A percentile compares a stretch with the other conserved stretches of the same genome.
Conservation (phyloP, 2,797 vertebrate genomes). For the Liasis olivaceus region DNA sequence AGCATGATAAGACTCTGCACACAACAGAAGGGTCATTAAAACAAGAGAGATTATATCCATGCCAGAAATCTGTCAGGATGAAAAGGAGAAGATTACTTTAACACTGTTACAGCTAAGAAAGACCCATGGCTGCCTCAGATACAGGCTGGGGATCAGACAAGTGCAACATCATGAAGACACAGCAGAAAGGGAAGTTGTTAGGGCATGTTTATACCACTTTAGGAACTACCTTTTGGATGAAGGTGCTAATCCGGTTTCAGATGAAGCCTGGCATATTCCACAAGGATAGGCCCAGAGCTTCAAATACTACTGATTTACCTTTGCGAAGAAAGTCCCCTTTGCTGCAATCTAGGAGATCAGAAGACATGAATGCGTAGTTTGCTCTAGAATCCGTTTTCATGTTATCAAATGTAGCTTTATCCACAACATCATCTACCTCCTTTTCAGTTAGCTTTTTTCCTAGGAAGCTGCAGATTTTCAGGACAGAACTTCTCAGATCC, state of each 20-base stretch:
- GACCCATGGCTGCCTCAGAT: neutral
- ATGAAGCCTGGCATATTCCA: neutral
- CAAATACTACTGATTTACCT: too few relatives aligned
- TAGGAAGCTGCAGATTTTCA: slow-evolving; percentile 23
- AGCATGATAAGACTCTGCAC: neutral
- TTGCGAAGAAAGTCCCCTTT: neutral
- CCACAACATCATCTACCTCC: neutral
- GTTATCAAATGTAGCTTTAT: slow-evolving; percentile 4
- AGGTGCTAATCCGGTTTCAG: neutral
- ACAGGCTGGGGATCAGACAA: neutral
- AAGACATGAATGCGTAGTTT: neutral
- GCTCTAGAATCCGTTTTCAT: slow-evolving; percentile 4
- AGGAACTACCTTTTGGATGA: neutral
- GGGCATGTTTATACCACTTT: neutral
- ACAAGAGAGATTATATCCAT: neutral
- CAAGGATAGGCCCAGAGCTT: too few relatives aligned
- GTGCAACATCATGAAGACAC: neutral
- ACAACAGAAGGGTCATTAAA: neutral
- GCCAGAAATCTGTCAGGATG: neutral
- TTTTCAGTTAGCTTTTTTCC: slow-evolving; percentile 11
- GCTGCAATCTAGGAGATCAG: neutral
- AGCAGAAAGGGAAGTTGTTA: neutral
- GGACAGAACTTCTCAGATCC: slow-evolving; percentile 6
- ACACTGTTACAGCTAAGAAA: neutral
- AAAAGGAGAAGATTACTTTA: neutral